Evolutionary conservation across 2,888 invertebrate genomes (phyloP).

Genomic region (Eupithecia pulchellata): DNA sequence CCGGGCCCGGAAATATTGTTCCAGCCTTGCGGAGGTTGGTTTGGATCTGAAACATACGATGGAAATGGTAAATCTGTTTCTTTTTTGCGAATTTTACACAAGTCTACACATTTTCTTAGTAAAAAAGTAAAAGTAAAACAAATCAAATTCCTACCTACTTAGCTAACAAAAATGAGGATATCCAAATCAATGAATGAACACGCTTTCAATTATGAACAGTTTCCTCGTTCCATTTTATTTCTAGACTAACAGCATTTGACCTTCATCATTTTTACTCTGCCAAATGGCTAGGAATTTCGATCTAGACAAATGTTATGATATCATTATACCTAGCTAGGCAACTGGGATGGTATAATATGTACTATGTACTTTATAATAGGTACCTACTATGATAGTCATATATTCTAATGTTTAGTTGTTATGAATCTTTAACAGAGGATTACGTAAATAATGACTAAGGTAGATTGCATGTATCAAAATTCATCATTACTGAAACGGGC

Average conservation of each 20-base stretch:
- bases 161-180: not conserved
- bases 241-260: slow-evolving; percentile 7
- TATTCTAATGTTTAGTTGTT: no score
- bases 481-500: no score
- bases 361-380: no score
- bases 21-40: slow-evolving; percentile 62
- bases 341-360: not conserved
- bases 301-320: not conserved
- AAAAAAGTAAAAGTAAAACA: not conserved
- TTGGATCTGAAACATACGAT: slow-evolving; percentile 65
- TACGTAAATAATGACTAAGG: no score
- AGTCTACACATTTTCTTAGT: not conserved
- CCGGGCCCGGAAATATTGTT: slow-evolving; percentile 43
- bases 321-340: not conserved
- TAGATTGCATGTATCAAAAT: no score
- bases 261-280: not conserved
- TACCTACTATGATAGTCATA: no score
- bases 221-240: not conserved
- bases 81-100: not conserved
- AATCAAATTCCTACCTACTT: not conserved
- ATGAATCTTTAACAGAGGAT: no score
- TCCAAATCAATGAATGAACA: not conserved
- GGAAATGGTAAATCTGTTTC: not conserved
- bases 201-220: not conserved
- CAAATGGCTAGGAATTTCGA: not conserved